Conservation (phyloP, 2,797 vertebrate species). For the Pempheris klunzingeri region DNA sequence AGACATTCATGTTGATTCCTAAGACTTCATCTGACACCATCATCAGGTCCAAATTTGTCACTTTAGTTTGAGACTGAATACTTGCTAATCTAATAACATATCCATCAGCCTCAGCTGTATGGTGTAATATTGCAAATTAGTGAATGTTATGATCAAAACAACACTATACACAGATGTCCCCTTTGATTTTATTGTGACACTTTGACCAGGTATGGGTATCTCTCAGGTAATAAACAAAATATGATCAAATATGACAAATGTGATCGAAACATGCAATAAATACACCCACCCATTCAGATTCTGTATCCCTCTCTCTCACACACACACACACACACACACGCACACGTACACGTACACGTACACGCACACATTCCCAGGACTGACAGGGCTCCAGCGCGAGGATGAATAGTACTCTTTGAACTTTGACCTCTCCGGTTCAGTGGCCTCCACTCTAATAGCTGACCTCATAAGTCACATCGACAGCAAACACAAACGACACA, state of each 20-base stretch:
- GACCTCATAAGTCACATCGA: conserved; percentile 34
- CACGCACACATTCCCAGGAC: neutral
- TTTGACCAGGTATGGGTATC: neutral
- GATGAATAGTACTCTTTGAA: conserved; percentile 34
- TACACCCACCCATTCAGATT: neutral
- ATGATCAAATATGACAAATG: neutral
- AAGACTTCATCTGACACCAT: neutral
- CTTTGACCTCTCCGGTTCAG: conserved; percentile 42
- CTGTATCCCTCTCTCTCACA: neutral
- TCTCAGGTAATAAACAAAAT: neutral
- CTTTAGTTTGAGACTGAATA: neutral
- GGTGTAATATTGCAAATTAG: neutral
- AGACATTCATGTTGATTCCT: neutral
- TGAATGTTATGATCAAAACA: neutral
- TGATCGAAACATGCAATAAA: neutral
- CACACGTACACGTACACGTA: too few relatives aligned
- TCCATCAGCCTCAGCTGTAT: neutral
- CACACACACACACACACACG: neutral
- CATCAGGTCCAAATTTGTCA: neutral
- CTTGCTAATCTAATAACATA: neutral
- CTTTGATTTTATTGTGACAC: neutral
- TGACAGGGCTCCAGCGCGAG: neutral
- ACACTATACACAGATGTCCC: neutral
- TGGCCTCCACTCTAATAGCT: conserved; percentile 20
- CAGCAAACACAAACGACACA: conserved; percentile 25